phyloP scores from a whole-genome alignment of 2,888 invertebrate species.

The Drosophila demipolita region DNA sequence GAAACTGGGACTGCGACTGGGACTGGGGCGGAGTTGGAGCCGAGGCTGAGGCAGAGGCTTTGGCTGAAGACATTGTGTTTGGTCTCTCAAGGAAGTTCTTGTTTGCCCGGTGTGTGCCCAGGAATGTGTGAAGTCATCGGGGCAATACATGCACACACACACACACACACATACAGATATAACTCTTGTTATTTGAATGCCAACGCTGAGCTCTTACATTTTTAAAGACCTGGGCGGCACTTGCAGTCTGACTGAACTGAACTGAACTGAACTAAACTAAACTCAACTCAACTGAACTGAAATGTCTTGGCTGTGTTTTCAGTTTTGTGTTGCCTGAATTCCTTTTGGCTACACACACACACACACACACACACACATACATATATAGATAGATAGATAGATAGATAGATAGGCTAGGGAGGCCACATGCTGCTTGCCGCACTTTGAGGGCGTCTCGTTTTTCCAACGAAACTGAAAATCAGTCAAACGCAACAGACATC shows the following conservation, averaged over 20 bases:
- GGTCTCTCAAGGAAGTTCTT: constrained; percentile 78
- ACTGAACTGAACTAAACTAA: constrained; percentile 6
- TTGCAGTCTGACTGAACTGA: constrained; percentile 46
- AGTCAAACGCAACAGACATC: constrained; percentile 78
- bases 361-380: not conserved
- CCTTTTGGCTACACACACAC: constrained; percentile 22
- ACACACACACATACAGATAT: constrained; percentile 6
- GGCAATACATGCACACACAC: constrained; percentile 40
- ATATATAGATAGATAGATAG: not conserved
- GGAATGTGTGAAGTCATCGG: constrained; percentile 80
- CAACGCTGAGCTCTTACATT: constrained; percentile 65
- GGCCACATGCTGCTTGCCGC: constrained; percentile 27
- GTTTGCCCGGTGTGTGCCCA: constrained; percentile 61
- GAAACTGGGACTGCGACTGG: constrained; percentile 30
- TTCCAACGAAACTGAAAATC: constrained; percentile 76
- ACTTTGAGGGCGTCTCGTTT: constrained; percentile 68
- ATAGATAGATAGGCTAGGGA: not conserved
- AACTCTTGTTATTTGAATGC: constrained; percentile 69
- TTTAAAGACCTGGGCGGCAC: constrained; percentile 78
- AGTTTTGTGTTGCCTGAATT: constrained; percentile 47
- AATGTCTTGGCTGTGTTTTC: not conserved
- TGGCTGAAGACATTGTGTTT: constrained; percentile 55
- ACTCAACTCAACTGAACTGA: constrained; percentile 9
- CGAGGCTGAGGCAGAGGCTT: constrained; percentile 9
- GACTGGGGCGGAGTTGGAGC: constrained; percentile 17